Percentiles rank a stretch among this genome's conserved stretches.
Conservation (phyloP, 2,797 vertebrate genomes). For the Discoglossus pictus region DNA sequence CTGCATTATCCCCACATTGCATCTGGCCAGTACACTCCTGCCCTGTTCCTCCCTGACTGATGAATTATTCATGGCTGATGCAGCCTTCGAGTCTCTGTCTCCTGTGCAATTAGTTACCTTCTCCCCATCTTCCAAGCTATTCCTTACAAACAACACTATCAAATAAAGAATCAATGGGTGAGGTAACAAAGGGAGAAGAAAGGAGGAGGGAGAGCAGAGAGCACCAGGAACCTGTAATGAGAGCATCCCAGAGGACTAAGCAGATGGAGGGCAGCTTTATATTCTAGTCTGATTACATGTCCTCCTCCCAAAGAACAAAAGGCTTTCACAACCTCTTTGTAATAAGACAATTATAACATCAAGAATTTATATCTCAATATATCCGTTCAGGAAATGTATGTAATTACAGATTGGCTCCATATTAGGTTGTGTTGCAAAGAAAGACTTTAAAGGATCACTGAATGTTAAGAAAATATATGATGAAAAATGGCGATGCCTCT, state of each 20-base stretch:
- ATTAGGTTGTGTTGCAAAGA: too few relatives aligned
- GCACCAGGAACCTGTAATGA: constrained; percentile 31
- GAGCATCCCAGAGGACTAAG: constrained; percentile 40
- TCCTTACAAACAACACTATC: constrained; percentile 16
- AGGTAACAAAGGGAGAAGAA: constrained; percentile 25
- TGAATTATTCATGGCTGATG: constrained; percentile 42
- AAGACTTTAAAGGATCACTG: too few relatives aligned
- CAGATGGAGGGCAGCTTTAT: constrained; percentile 42
- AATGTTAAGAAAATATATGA: too few relatives aligned
- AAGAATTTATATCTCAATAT: too few relatives aligned
- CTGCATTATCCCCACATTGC: background rate
- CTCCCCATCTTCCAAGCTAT: constrained; percentile 7
- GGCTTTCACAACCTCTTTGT: constrained; percentile 11
- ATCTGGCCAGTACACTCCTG: background rate
- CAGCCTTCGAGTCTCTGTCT: constrained; percentile 22
- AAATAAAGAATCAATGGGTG: constrained; percentile 34
- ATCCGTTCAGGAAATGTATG: too few relatives aligned
- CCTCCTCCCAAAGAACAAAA: constrained; percentile 14
- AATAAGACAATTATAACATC: constrained; percentile 20
- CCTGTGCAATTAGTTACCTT: constrained; percentile 18
- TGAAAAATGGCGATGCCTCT: too few relatives aligned
- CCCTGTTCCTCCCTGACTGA: background rate
- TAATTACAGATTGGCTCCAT: too few relatives aligned
- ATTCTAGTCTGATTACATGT: constrained; percentile 10
- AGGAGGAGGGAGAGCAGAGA: constrained; percentile 5